Evolutionary conservation across 2,888 invertebrate genomes (phyloP), one percentile per base, ranked within the genome.

Genomic region (Gibbula magus): DNA sequence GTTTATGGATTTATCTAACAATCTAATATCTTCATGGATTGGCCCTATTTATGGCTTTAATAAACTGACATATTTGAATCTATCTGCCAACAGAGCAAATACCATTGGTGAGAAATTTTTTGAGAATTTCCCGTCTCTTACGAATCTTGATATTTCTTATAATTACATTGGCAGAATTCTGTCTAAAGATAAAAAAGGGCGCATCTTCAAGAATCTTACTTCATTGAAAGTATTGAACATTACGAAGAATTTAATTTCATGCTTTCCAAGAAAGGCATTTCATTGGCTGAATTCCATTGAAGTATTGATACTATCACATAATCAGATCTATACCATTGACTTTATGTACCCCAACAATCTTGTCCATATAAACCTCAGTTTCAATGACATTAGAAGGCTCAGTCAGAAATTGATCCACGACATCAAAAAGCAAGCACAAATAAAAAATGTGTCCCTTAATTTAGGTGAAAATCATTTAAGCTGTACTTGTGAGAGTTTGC

Each of bases 11-110:
- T 13, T 78, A 4, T 74, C 74, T 18, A 8, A 61, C 13, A 80
- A 80, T 52, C 2, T 56, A 5, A 29, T 80, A n/a, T n/a, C 67
- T 16, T 3, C 5, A 18, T 78, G 52, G 54, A 32, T 35, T 54
- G 78, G 81, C 2, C 78, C 75, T 13, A 16, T 78, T 16, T 2
- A 13, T 39, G 78, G 78, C n/a, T 18, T 78, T 25, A 61, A 78
- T 7, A 73, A 78, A 39, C 35, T 81, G 20, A 67, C n/a, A 35
- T 10, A 35, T 75, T 22, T 81, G 20, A 56, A 81, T 54, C 22
- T 81, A 4, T 75, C 78, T 20, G 16, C 67, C 20, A 78, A 66
- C 39, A 29, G 20, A 10, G 52, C 29, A 18, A 13, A n/a, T 22
- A 7, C 4, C n/a, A 25, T 75, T n/a, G n/a, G n/a, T 25, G 29